phyloP scores from a whole-genome alignment of 2,888 invertebrate species.

The Metacarcinus magister region DNA sequence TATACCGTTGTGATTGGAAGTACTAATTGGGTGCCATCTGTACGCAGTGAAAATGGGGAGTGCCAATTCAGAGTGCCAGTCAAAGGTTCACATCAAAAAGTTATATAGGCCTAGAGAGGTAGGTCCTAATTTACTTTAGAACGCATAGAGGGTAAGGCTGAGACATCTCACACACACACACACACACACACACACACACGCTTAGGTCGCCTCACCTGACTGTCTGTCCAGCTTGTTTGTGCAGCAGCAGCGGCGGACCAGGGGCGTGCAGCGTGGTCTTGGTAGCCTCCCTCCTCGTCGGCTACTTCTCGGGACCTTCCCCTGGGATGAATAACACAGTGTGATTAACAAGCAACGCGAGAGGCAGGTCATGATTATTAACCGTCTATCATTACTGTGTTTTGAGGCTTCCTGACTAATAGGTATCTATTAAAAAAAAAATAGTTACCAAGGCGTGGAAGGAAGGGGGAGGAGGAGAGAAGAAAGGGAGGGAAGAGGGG shows the following conservation, averaged over 20 bases:
- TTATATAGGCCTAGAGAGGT: neutral
- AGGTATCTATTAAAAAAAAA: too few species aligned
- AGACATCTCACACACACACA: too few species aligned
- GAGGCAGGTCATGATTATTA: neutral
- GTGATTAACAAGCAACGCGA: neutral
- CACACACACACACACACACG: too few species aligned
- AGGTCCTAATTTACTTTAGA: too few species aligned
- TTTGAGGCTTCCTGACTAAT: too few species aligned
- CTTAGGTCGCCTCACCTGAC: conserved; percentile 27
- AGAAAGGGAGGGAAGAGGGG: too few species aligned
- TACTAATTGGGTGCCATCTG: neutral
- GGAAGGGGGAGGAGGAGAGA: neutral
- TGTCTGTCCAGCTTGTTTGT: conserved; percentile 53
- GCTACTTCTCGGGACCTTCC: neutral
- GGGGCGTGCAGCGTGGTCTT: conserved; percentile 18
- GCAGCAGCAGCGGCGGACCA: conserved; percentile 74
- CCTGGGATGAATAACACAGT: neutral
- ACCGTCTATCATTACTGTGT: neutral
- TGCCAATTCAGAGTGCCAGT: neutral
- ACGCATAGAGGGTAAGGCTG: too few species aligned
- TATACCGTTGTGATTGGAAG: neutral
- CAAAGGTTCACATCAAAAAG: neutral
- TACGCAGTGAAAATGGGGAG: too few species aligned
- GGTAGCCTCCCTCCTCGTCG: neutral
- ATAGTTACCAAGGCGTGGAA: too few species aligned